Conservation (phyloP, 2,888 invertebrate species). For the Apodemia hepburni region DNA sequence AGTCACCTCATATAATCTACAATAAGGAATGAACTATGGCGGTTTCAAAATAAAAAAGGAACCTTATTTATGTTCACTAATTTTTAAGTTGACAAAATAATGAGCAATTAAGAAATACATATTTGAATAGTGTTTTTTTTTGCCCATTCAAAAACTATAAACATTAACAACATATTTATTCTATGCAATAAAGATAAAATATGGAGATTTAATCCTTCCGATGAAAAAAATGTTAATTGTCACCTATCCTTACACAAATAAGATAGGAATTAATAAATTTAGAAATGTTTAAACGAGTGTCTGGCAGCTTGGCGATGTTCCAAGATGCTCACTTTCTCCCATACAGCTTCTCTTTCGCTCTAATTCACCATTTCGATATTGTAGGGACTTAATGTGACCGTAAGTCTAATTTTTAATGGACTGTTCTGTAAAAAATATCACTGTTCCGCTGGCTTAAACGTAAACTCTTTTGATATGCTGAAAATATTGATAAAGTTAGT, state of each 20-base stretch:
- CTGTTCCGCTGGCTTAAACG: too few relatives aligned
- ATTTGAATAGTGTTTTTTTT: not conserved
- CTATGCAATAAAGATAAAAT: constrained; percentile 7
- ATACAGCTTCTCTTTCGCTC: constrained; percentile 50
- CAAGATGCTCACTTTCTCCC: constrained; percentile 61
- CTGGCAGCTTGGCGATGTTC: constrained; percentile 51
- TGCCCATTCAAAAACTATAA: not conserved
- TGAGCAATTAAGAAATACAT: not conserved
- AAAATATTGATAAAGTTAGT: too few relatives aligned
- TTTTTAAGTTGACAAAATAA: not conserved
- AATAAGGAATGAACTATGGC: not conserved
- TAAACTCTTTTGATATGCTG: too few relatives aligned
- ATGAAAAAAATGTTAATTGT: constrained; percentile 30
- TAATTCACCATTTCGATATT: constrained; percentile 32
- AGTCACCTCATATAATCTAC: not conserved
- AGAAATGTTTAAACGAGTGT: constrained; percentile 31
- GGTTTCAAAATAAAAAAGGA: not conserved
- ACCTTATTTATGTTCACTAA: not conserved
- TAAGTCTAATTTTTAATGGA: too few relatives aligned
- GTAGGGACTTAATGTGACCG: constrained; percentile 1
- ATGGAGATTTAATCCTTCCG: constrained; percentile 6
- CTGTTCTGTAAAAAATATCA: too few relatives aligned
- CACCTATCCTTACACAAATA: constrained; percentile 31
- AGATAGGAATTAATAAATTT: constrained; percentile 9
- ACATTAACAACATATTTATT: not conserved